phyloP scores from a whole-genome alignment of 2,113 vertebrate species.

The Heloderma charlesbogerti region DNA sequence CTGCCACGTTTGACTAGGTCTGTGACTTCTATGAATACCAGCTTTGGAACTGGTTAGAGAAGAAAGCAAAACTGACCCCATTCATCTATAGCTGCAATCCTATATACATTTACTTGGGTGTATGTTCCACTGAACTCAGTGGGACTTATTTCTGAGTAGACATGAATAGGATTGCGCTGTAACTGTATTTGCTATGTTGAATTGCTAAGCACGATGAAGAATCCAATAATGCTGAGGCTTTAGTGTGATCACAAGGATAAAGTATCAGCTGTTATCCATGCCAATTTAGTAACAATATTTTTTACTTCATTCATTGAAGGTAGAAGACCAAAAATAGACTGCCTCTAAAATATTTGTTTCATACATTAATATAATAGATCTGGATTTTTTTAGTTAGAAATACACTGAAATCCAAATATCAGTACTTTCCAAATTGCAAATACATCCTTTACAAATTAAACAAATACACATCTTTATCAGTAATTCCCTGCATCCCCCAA shows the following conservation, averaged over 20 bases:
- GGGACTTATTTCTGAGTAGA: background rate
- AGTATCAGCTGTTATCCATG: background rate
- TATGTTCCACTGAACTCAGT: background rate
- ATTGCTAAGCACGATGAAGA: background rate
- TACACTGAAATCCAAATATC: constrained; percentile 51
- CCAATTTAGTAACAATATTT: background rate
- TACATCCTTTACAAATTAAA: background rate
- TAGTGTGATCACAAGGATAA: background rate
- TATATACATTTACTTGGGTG: background rate
- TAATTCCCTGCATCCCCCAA: constrained; percentile 43
- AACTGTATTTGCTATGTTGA: too few species aligned
- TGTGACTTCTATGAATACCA: constrained; percentile 5
- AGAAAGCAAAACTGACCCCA: constrained; percentile 20
- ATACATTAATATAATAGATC: background rate
- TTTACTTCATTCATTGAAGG: background rate
- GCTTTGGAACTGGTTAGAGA: background rate
- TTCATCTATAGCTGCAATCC: background rate
- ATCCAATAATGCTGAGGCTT: background rate
- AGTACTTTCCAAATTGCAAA: constrained; percentile 34
- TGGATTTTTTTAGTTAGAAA: background rate
- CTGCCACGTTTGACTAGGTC: rapidly evolving
- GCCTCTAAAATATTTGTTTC: background rate
- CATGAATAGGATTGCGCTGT: background rate
- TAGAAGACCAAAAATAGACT: background rate
- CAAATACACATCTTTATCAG: background rate